These are phyloP conservation scores for Regulus satrapa DNA, from an alignment of 2,113 vertebrate genomes.

Conservation along the genomic window DNA sequence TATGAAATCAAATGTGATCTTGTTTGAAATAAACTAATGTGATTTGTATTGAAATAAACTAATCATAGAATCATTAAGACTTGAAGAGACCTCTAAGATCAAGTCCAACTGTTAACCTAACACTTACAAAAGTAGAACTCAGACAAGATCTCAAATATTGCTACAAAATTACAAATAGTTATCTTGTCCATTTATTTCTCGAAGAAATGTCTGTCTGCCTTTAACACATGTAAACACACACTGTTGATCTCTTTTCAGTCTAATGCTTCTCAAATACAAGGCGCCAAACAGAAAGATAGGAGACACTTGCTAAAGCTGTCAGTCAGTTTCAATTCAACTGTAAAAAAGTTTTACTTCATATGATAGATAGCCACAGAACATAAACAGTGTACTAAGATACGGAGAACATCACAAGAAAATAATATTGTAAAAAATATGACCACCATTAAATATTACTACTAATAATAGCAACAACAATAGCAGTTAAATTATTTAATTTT, in stretches of 20 bases:
- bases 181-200: background rate
- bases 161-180: background rate
- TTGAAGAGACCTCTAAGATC: background rate
- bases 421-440: background rate
- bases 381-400: background rate
- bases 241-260: background rate
- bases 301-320: background rate
- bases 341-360: background rate
- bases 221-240: background rate
- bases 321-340: background rate
- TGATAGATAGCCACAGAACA: background rate
- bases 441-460: background rate
- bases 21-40: background rate
- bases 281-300: background rate
- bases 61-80: background rate
- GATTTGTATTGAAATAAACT: background rate
- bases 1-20: background rate
- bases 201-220: background rate
- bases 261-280: background rate
- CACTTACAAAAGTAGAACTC: background rate
- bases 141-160: background rate
- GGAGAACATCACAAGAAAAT: background rate
- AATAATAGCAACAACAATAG: accelerated
- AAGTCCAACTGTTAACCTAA: background rate
- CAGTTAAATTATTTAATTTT: background rate